Conservation (phyloP, 1,140 invertebrate genomes). For the Conus betulinus region DNA sequence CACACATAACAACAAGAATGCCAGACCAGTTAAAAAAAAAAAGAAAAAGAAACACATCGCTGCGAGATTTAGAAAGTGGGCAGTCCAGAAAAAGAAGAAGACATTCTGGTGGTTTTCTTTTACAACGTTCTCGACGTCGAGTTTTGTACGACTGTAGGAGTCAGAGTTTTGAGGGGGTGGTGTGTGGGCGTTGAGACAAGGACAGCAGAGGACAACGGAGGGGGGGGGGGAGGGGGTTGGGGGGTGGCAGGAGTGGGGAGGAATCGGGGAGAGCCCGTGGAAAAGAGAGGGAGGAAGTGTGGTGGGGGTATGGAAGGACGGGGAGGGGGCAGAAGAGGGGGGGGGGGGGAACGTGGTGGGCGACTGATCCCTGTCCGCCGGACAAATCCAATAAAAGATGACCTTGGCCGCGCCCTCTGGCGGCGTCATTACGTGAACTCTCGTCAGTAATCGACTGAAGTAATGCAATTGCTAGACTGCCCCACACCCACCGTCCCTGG, state of each 20-base stretch:
- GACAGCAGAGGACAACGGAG: neutral
- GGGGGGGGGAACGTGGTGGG: neutral
- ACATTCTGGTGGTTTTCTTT: no score
- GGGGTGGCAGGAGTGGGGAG: neutral
- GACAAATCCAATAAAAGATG: constrained; percentile 27
- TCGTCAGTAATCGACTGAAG: constrained; percentile 24
- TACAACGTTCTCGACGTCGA: no score
- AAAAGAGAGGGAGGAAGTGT: neutral
- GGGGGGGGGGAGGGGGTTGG: neutral
- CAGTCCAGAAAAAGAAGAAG: no score
- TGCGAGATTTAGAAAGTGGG: no score
- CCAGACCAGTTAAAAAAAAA: no score
- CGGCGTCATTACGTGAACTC: constrained; percentile 28
- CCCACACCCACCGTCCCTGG: neutral
- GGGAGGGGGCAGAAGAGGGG: neutral
- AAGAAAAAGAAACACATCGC: no score
- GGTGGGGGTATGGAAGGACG: neutral
- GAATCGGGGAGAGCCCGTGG: neutral
- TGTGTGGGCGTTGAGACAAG: no score
- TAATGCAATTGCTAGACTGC: constrained; percentile 23
- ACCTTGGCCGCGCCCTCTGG: constrained; percentile 18
- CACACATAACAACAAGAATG: no score
- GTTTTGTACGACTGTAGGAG: no score
- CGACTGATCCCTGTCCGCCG: constrained; percentile 19
- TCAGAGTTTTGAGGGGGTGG: no score